Evolutionary conservation across 2,888 invertebrate species (phyloP).

Genomic region (Laspeyria flexula): DNA sequence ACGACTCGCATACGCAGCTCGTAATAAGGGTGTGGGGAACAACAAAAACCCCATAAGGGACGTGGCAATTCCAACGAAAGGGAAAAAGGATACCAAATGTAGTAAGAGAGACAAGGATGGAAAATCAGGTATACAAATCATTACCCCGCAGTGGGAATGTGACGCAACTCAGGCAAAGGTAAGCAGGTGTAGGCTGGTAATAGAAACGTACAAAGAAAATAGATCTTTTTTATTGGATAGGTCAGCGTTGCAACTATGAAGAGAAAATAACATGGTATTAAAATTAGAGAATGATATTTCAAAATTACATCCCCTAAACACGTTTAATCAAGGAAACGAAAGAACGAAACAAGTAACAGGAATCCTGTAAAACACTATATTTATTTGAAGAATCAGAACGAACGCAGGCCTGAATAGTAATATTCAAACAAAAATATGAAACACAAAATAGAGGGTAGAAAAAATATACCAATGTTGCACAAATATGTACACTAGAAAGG

Average conservation of each 20-base stretch:
- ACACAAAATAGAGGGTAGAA: too few relatives aligned
- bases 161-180: constrained; percentile 70
- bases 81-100: constrained; percentile 51
- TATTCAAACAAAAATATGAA: constrained; percentile 11
- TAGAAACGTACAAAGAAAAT: constrained; percentile 72
- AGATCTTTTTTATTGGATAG: constrained; percentile 69
- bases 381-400: too few relatives aligned
- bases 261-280: constrained; percentile 39
- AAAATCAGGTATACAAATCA: constrained; percentile 72
- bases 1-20: constrained; percentile 62
- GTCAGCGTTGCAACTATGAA: constrained; percentile 60
- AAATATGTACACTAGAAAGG: constrained; percentile 15
- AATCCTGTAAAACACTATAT: too few relatives aligned
- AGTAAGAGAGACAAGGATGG: constrained; percentile 60
- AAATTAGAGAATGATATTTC: constrained; percentile 27
- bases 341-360: not conserved
- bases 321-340: constrained; percentile 15
- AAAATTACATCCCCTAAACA: constrained; percentile 11
- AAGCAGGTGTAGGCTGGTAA: constrained; percentile 77
- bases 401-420: too few relatives aligned
- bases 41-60: constrained; percentile 74
- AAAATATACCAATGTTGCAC: constrained; percentile 37
- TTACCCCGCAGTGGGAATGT: constrained; percentile 74
- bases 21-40: constrained; percentile 77
- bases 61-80: constrained; percentile 57